Percentiles rank a stretch among this genome's conserved stretches.
phyloP scores from a whole-genome alignment of 2,888 invertebrate species.

The Poecilus cupreus region DNA sequence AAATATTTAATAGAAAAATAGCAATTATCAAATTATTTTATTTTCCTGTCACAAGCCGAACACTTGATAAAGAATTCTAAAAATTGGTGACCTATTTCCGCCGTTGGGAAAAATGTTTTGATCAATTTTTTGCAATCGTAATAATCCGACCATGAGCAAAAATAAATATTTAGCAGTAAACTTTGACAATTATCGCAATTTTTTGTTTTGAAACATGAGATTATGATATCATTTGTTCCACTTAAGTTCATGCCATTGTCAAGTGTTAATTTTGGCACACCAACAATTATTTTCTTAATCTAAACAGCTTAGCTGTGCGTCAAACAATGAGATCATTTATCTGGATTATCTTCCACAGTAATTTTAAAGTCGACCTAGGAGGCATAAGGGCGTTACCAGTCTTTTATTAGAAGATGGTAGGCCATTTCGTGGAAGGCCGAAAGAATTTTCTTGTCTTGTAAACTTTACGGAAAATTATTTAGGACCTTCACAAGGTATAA shows the following conservation, averaged over 20 bases:
- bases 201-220: conserved; percentile 12
- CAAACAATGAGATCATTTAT: conserved; percentile 27
- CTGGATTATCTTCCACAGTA: conserved; percentile 8
- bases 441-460: conserved; percentile 9
- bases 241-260: background rate
- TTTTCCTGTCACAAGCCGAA: too few species aligned
- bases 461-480: background rate
- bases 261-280: background rate
- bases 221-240: background rate
- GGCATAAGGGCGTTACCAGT: conserved; percentile 26
- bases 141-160: background rate
- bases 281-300: background rate
- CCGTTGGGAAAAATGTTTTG: background rate
- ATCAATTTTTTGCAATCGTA: background rate
- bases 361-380: conserved; percentile 33
- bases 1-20: background rate
- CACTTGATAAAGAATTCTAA: too few species aligned
- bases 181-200: background rate
- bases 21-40: too few species aligned
- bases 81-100: background rate
- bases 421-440: conserved; percentile 20
- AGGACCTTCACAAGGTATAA: background rate
- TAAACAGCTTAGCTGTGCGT: background rate
- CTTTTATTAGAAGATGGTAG: conserved; percentile 15
- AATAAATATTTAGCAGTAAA: background rate